Evolutionary conservation across 1,140 invertebrate genomes (phyloP).

Genomic region (Brachionus rubens): DNA sequence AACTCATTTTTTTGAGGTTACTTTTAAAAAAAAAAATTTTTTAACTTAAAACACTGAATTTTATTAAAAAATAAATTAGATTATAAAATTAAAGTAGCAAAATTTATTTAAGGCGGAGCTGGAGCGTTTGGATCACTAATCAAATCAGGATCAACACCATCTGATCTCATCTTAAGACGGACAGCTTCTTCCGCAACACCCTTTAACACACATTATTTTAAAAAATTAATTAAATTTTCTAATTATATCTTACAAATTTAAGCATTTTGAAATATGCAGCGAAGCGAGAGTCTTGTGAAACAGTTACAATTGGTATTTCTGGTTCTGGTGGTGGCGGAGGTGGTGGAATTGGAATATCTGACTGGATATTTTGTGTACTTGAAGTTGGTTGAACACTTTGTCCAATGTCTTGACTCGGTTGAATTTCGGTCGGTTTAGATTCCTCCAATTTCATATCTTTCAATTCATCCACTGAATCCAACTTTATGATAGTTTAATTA

Average conservation of each 20-base stretch:
- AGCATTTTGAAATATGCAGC: slow-evolving; percentile 33
- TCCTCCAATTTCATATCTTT: slow-evolving; percentile 41
- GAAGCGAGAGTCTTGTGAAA: slow-evolving; percentile 20
- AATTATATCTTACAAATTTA: slow-evolving; percentile 18
- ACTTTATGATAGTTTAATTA: neutral
- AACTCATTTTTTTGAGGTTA: too few relatives aligned
- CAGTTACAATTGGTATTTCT: slow-evolving; percentile 5
- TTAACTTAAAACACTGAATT: too few relatives aligned
- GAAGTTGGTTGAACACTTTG: neutral
- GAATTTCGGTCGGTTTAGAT: neutral
- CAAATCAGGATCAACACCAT: slow-evolving; percentile 31
- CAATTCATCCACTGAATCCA: slow-evolving; percentile 36
- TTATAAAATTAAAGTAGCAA: too few relatives aligned
- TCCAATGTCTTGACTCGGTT: neutral
- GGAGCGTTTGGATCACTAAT: slow-evolving; percentile 39
- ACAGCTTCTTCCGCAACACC: slow-evolving; percentile 32
- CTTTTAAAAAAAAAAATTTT: too few relatives aligned
- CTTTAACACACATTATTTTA: neutral
- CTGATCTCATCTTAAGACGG: slow-evolving; percentile 12
- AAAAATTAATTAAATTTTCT: neutral
- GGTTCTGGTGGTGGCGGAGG: neutral
- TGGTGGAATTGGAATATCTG: neutral
- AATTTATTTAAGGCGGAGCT: slow-evolving; percentile 13
- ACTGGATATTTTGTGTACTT: neutral
- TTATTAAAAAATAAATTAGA: too few relatives aligned